Conservation (phyloP, 2,888 invertebrate species). For the Drosophila ochracea region DNA sequence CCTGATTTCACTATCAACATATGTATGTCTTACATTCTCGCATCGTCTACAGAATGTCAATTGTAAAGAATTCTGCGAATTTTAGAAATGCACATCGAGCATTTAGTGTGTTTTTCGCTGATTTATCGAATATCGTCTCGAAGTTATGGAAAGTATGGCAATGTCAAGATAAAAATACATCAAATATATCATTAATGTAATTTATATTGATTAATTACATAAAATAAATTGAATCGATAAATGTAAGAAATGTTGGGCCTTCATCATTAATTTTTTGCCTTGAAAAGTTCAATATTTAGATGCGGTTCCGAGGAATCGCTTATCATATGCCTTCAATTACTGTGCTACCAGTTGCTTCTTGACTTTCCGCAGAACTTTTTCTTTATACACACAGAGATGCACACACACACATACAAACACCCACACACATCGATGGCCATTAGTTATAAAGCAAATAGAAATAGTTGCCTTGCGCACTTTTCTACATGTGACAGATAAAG, state of each 20-base stretch:
- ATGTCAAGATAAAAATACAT: neutral
- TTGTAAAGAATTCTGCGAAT: neutral
- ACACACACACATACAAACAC: neutral
- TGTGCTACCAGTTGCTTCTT: conserved; percentile 8
- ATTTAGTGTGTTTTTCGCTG: neutral
- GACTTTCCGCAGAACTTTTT: conserved; percentile 19
- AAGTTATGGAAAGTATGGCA: neutral
- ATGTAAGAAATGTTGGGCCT: neutral
- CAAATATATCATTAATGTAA: neutral
- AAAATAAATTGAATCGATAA: neutral
- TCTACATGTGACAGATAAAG: conserved; percentile 60
- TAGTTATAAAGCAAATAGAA: conserved; percentile 48
- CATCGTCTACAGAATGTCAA: neutral
- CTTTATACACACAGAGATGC: conserved; percentile 2
- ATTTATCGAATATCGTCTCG: neutral
- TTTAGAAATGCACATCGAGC: neutral
- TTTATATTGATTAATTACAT: neutral
- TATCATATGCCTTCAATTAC: conserved; percentile 8
- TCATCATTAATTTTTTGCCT: neutral
- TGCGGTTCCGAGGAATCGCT: neutral
- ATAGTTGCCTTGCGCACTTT: conserved; percentile 39
- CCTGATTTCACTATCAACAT: neutral
- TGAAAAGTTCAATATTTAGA: neutral
- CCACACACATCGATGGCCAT: conserved; percentile 18
- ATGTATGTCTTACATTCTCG: neutral